Base-by-base conservation (phyloP, 1,140 invertebrate genomes). In the Schmidtea mediterranea region DNA sequence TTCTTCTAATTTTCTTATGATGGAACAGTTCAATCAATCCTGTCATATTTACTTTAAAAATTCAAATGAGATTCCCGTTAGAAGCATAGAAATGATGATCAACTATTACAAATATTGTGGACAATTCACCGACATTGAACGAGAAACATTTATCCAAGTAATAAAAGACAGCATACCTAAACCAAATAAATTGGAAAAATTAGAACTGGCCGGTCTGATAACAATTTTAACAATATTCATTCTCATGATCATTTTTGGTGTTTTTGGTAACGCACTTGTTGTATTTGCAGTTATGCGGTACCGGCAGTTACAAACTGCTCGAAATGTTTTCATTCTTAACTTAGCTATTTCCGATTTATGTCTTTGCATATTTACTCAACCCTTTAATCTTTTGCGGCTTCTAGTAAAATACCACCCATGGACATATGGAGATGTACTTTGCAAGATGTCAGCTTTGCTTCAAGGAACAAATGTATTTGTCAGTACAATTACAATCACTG, bases 271-370 rank as follows among this genome's bases (percentile, higher is more conserved):
- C 63, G 74, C 72, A n/a, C 67, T 83, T 3, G 80, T 82, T 49
- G 78, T 80, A 53, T 71, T 74, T 51, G 76, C 76, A 23, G 78
- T 78, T 13, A 72, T 77, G 18, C 66, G 76, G 48, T 82, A 82
- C 58, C 74, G 78, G 21, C 71, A 73, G 13, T 82, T 84, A 79
- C 63, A 79, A 24, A 82, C 80, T 22, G 77, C 79, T 8, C 64
- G 80, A 12, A 83, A 84, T 65, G 75, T 82, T 59, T 83, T 83
- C 63, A 83, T 84, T 49, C 73, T 82, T n/a, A 84, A 83, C 65
- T 63, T 82, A 54, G 80, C 80, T 8, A 75, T 82, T 10, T 81
- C 79, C 18, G 80, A 83, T 66, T 70, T 82, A 1, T 69, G 81
- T 15, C 68, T 83, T 12, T 83, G 80, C 59, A 68, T 80, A 48